Conservation (phyloP, 2,797 vertebrate species). For the Sus cebifrons region DNA sequence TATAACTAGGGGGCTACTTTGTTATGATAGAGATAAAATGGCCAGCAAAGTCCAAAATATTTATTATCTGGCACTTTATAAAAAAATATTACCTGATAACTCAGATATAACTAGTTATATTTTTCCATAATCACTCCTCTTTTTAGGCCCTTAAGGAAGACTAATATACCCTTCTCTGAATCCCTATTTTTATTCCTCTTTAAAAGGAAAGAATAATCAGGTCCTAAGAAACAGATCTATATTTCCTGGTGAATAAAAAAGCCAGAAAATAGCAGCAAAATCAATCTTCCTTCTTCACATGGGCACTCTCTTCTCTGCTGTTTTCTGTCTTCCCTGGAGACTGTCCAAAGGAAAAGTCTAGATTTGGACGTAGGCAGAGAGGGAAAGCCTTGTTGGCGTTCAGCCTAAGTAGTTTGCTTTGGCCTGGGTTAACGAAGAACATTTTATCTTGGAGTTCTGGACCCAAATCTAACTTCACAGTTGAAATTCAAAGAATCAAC, state of each 20-base stretch:
- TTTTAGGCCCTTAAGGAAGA: background rate
- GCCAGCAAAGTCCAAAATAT: background rate
- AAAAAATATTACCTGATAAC: background rate
- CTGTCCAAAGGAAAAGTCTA: background rate
- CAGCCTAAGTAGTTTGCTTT: background rate
- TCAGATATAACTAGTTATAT: background rate
- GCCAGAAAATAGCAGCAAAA: background rate
- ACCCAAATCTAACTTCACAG: background rate
- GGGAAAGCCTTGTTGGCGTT: background rate
- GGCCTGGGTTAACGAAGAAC: background rate
- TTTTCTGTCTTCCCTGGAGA: background rate
- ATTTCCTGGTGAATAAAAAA: slow-evolving; percentile 1
- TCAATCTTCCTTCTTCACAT: background rate
- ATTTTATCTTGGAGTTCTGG: background rate
- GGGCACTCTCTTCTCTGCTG: background rate
- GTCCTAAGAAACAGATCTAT: background rate
- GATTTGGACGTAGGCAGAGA: background rate
- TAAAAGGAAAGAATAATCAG: slow-evolving; percentile 19
- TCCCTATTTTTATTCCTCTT: background rate
- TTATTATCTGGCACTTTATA: background rate
- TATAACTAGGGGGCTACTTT: background rate
- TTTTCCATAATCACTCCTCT: slow-evolving; percentile 7
- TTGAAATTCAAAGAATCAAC: slow-evolving; percentile 38
- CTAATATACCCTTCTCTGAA: background rate
- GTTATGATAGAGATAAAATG: background rate